phyloP scores from a whole-genome alignment of 2,888 invertebrate genomes.

The Ophonus ardosiacus region DNA sequence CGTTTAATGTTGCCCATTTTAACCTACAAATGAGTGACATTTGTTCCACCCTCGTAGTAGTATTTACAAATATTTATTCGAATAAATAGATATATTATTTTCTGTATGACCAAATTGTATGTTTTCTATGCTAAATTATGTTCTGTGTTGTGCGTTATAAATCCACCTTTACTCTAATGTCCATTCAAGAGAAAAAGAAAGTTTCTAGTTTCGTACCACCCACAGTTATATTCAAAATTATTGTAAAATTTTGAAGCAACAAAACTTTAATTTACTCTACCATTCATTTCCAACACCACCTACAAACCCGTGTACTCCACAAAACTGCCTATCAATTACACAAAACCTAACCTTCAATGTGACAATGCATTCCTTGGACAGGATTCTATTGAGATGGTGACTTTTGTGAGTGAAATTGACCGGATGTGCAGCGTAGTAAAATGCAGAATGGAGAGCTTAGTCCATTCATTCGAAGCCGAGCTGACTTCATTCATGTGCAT shows the following conservation, averaged over 20 bases:
- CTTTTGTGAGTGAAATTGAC: slow-evolving; percentile 46
- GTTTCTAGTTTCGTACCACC: neutral
- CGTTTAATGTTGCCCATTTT: too few relatives aligned
- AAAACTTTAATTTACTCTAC: neutral
- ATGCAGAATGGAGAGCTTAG: slow-evolving; percentile 20
- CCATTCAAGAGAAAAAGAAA: neutral
- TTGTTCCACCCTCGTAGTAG: too few relatives aligned
- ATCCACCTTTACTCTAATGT: neutral
- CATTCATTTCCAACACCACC: neutral
- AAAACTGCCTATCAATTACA: slow-evolving; percentile 18
- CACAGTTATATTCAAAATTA: neutral
- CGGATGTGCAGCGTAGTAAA: slow-evolving; percentile 38
- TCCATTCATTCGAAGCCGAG: neutral
- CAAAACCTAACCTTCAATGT: slow-evolving; percentile 31
- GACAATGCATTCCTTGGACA: slow-evolving; percentile 10
- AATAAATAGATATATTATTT: too few relatives aligned
- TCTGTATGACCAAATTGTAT: too few relatives aligned
- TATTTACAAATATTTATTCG: too few relatives aligned
- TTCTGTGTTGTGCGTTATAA: too few relatives aligned
- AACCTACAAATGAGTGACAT: too few relatives aligned
- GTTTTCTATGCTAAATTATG: too few relatives aligned
- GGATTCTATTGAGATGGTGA: slow-evolving; percentile 24
- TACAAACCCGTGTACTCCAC: neutral
- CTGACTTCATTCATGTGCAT: slow-evolving; percentile 38
- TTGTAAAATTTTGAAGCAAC: neutral